Evolutionary conservation across 2,888 invertebrate genomes (phyloP), one percentile per base, ranked within the genome.

Genomic region (Druceiella hillmani): DNA sequence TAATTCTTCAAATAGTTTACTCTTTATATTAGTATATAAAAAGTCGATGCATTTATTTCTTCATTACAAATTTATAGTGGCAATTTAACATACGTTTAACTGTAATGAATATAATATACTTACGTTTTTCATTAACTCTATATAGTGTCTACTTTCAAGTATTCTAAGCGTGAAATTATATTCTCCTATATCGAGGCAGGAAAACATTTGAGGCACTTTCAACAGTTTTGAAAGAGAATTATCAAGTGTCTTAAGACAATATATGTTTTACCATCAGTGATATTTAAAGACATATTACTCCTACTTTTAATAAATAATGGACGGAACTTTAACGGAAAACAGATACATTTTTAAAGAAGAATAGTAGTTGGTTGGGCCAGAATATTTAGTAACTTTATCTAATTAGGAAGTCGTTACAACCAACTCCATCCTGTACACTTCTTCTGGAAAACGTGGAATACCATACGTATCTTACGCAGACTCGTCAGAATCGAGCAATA

Each of bases 241-340:
- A 20, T 20, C 22, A 20, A 20, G n/a, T 20, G 6, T 20, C 22
- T 20, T 20, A 20, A n/a, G n/a, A 20, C 22, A 20, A 20, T n/a
- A 20, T 20, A 7, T 20, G 22, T 6, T 20, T 20, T 20, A 20
- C n/a, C 22, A 7, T 7, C 6, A 20, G 22, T 20, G 22, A 20
- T 20, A 20, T 20, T 20, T n/a, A n/a, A 20, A n/a, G 22, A n/a
- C n/a, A 20, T 20, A 20, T 20, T 20, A 20, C n/a, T 20, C 22
- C 22, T n/a, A 7, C 6, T 7, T 20, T 20, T 20, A 20, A 20
- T 20, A 20, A 20, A 20, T n/a, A n/a, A 20, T 20, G 22, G 22
- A 20, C 22, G n/a, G 22, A 20, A 20, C 6, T n/a, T 6, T n/a
- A 6, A 20, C 22, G 22, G n/a, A 20, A 20, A 20, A 20, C 6